Evolutionary conservation across 2,113 vertebrate species (phyloP), one percentile per base, ranked within the genome.

Genomic region (Callopanchax toddi): DNA sequence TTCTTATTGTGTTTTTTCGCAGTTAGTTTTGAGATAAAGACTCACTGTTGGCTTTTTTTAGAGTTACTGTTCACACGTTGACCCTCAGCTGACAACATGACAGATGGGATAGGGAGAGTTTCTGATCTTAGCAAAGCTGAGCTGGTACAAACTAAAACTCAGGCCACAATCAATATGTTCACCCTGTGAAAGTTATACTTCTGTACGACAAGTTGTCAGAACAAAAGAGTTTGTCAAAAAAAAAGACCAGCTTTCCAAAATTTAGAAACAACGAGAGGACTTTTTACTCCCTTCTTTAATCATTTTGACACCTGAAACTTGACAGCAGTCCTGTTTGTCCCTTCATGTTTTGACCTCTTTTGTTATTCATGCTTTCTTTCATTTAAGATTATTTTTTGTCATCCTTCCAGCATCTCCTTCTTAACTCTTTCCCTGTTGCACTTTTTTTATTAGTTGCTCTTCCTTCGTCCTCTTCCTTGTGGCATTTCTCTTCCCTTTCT

Each of bases 41-140:
- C 57, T n/a, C n/a, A n/a, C 11, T 40, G 37, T 22, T 17, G 16
- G 11, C 13, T 26, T 26, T 52, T 50, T 52, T 22, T 50, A 23
- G 57, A 61, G 55, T 53, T 15, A 52, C 71, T 67, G 50, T 74
- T 60, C 62, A 64, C 56, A 74, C 44, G 44, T 43, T 77, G 73
- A 76, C 71, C 76, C 77, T 72, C 72, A 43, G 73, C 85, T 81
- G 85, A 78, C 81, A 83, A 75, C 73, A 78, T 88, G 86, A 87
- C 86, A 87, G 89, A 90, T 89, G 85, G 77, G 73, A 70, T 45
- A n/a, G 44, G 36, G 64, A 64, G 34, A 71, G 50, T 78, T 77
- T 59, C 22, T 78, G 75, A 86, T 78, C 78, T 77, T 68, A 61
- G 57, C 79, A 53, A 71, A 66, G 72, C 53, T 18, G 51, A 60